Percentiles rank a stretch among this genome's conserved stretches.
These are phyloP conservation scores for Carcharodon carcharias DNA, from an alignment of 2,797 vertebrate genomes.

Conservation along the genomic window DNA sequence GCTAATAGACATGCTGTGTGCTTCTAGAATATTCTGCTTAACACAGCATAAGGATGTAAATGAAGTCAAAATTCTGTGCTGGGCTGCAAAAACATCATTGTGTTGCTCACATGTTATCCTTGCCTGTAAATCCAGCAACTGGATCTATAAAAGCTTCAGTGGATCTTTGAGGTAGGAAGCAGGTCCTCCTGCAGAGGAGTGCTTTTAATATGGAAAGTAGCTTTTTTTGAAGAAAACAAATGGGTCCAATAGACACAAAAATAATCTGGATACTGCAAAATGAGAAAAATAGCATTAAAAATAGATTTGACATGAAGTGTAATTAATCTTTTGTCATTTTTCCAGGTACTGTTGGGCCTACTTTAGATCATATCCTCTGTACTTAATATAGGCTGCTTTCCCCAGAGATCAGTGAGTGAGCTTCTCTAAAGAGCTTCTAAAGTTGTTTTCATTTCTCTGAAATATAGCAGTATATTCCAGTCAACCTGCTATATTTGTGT, in stretches of 20 bases:
- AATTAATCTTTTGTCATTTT: conserved; percentile 6
- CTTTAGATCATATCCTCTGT: conserved; percentile 20
- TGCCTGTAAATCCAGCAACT: not conserved
- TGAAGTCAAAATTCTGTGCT: too few species aligned
- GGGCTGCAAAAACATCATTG: not conserved
- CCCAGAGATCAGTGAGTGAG: not conserved
- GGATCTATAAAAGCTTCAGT: not conserved
- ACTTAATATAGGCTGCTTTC: not conserved
- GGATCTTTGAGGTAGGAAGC: not conserved
- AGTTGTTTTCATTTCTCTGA: not conserved
- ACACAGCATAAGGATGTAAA: not conserved
- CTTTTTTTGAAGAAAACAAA: not conserved
- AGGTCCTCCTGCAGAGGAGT: not conserved
- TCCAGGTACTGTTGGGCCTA: not conserved
- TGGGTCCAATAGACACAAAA: not conserved
- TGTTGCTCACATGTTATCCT: not conserved
- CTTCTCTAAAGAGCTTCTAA: not conserved
- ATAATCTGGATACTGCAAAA: not conserved
- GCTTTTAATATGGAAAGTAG: not conserved
- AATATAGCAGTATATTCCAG: not conserved
- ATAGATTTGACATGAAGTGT: not conserved
- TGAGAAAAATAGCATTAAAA: not conserved
- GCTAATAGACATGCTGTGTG: not conserved
- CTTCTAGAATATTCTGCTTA: not conserved
- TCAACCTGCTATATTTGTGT: not conserved